Evolutionary conservation across 2,113 vertebrate species (phyloP).

Genomic region (Cyanoramphus novaezelandiae): DNA sequence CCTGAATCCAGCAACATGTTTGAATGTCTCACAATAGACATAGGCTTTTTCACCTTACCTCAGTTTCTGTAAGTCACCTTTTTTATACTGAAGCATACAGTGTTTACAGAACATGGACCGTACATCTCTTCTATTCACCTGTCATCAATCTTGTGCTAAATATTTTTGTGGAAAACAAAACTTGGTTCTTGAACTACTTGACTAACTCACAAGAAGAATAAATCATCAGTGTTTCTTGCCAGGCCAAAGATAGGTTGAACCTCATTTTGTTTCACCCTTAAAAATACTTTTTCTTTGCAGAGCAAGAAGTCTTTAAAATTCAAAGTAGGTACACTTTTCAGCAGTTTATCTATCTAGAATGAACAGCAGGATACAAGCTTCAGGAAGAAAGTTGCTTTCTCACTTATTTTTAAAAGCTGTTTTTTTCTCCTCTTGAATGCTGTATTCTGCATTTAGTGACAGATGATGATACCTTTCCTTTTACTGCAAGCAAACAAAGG

Average conservation of each 20-base stretch:
- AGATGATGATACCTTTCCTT: conserved; percentile 51
- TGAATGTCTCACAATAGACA: fast-evolving
- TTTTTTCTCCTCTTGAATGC: conserved; percentile 15
- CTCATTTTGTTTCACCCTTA: not conserved
- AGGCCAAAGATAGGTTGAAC: not conserved
- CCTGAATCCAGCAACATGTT: not conserved
- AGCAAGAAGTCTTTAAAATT: not conserved
- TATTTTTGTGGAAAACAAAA: not conserved
- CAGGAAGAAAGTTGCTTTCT: not conserved
- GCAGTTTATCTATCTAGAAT: not conserved
- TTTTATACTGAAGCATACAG: not conserved
- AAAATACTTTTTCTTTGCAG: not conserved
- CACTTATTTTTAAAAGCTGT: conserved; percentile 11
- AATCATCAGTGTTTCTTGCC: not conserved
- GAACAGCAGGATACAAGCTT: not conserved
- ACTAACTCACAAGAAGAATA: not conserved
- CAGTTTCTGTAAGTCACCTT: not conserved
- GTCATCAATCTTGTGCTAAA: not conserved
- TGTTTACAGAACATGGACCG: not conserved
- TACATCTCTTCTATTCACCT: not conserved
- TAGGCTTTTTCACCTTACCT: not conserved
- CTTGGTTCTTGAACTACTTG: not conserved
- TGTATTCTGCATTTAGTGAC: not conserved
- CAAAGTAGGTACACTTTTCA: not conserved
- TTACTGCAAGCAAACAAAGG: conserved; percentile 57